A percentile compares a stretch with the other conserved stretches of the same genome.
phyloP scores from a whole-genome alignment of 2,113 vertebrate genomes.

The Misgurnus anguillicaudatus region DNA sequence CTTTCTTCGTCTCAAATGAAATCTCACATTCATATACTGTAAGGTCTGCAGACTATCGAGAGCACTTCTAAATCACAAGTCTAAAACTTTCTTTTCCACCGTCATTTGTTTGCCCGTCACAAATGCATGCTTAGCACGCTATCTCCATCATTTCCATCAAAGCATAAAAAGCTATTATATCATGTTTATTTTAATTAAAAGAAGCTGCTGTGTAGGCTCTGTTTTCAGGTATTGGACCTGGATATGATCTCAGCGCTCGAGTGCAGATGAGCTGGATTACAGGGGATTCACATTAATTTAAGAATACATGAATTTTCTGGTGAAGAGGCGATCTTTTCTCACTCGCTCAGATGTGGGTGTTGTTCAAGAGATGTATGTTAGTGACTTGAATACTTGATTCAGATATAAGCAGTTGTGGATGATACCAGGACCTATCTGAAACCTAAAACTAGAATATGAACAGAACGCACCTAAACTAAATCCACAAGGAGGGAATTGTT shows the following conservation, averaged over 20 bases:
- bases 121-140: not conserved
- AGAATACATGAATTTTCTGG: conserved; percentile 56
- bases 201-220: not conserved
- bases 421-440: not conserved
- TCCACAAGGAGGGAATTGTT: no score
- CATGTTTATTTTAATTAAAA: conserved; percentile 53
- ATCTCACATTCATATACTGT: no score
- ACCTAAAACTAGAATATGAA: not conserved
- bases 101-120: not conserved
- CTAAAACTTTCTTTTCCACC: not conserved
- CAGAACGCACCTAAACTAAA: no score
- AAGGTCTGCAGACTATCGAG: not conserved
- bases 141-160: not conserved
- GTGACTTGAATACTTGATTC: conserved; percentile 33
- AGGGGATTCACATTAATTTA: conserved; percentile 59
- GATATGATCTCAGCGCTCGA: conserved; percentile 43
- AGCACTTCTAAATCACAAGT: not conserved
- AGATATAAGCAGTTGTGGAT: not conserved
- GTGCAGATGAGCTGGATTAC: conserved; percentile 48
- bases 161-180: conserved; percentile 40
- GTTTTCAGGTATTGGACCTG: conserved; percentile 40
- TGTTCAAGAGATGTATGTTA: conserved; percentile 45
- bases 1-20: no score
- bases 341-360: conserved; percentile 7
- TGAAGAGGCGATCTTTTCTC: conserved; percentile 23